These are phyloP conservation scores for Stichodactyla helianthus DNA, from an alignment of 64 coral and sea anemone genomes.

Conservation along the genomic window DNA sequence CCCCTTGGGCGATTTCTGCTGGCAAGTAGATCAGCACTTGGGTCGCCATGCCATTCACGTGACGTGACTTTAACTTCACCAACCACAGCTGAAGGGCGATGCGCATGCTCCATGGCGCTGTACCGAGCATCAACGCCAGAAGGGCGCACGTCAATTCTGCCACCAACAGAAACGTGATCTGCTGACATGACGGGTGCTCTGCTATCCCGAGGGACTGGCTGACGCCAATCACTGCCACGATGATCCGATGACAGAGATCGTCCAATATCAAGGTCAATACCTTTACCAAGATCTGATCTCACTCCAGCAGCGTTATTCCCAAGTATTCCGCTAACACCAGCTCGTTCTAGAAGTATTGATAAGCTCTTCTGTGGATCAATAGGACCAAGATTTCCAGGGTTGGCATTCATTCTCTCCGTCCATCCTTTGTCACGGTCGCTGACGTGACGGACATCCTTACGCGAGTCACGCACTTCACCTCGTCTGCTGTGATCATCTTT, in stretches of 20 bases:
- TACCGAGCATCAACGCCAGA: conserved; percentile 40
- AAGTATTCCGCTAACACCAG: conserved; percentile 89
- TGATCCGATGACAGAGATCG: conserved; percentile 9
- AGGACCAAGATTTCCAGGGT: conserved; percentile 29
- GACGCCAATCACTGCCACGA: conserved; percentile 52
- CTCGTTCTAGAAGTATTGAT: conserved; percentile 85
- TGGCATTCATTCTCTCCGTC: conserved; percentile 25
- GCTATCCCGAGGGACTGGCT: conserved; percentile 65
- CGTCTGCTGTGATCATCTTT: conserved; percentile 76
- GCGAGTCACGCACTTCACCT: conserved; percentile 54
- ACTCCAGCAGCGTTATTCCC: conserved; percentile 45
- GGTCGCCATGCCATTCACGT: conserved; percentile 78
- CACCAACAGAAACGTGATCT: conserved; percentile 34
- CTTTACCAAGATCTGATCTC: conserved; percentile 44
- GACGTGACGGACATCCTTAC: not conserved
- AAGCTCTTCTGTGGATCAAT: conserved; percentile 97
- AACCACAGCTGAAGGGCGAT: conserved; percentile 38
- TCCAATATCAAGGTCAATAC: conserved; percentile 16
- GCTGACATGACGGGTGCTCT: conserved; percentile 60
- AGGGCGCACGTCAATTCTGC: conserved; percentile 5
- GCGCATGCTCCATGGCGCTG: conserved; percentile 31
- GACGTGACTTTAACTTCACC: conserved; percentile 45
- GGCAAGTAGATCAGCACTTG: conserved; percentile 38
- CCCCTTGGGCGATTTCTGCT: conserved; percentile 51
- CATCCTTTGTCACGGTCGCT: conserved; percentile 39